Evolutionary conservation across 1,140 invertebrate genomes (phyloP), one percentile per base, ranked within the genome.

Genomic region (Neodiprion pinetum): DNA sequence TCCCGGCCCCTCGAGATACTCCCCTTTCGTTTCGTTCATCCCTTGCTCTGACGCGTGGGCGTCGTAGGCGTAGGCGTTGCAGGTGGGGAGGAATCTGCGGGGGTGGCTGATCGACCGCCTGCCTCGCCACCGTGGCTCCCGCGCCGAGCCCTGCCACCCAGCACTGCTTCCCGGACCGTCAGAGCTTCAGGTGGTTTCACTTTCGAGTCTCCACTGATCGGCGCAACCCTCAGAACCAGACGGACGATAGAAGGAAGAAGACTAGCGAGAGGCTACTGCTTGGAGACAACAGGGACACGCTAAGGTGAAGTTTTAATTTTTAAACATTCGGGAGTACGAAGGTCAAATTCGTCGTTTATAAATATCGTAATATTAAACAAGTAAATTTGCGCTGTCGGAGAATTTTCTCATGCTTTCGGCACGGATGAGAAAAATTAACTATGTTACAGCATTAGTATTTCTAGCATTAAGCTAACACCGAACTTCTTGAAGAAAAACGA

Each of bases 51-150:
- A 61, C 53, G 53, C 53, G 53, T 61, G 53, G 53, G 53, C 53
- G 53, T 61, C n/a, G 53, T 17, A 40, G 53, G 53, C n/a, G 53
- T 61, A 61, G 53, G 53, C 53, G 53, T 61, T 9, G 5, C n/a
- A 9, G 53, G 53, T 61, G 53, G 53, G 53, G 53, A 61, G 11
- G 53, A 17, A 14, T 61, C 11, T 61, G 53, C 53, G 53, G 53
- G 53, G 53, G 53, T 17, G 53, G 53, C 53, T 61, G 53, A 61
- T 61, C 53, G 53, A 61, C 53, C 53, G 53, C 53, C 53, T 61
- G 11, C 28, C 28, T 12, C 53, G 53, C 11, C 53, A 40, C 53
- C 53, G 53, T 61, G 53, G 53, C 53, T 61, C 53, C 53, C 53
- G 53, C 53, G 53, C 53, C 53, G 53, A 61, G 53, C 53, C 53